Base-by-base conservation (phyloP, 2,797 vertebrate species). In the Takifugu rubripes region DNA sequence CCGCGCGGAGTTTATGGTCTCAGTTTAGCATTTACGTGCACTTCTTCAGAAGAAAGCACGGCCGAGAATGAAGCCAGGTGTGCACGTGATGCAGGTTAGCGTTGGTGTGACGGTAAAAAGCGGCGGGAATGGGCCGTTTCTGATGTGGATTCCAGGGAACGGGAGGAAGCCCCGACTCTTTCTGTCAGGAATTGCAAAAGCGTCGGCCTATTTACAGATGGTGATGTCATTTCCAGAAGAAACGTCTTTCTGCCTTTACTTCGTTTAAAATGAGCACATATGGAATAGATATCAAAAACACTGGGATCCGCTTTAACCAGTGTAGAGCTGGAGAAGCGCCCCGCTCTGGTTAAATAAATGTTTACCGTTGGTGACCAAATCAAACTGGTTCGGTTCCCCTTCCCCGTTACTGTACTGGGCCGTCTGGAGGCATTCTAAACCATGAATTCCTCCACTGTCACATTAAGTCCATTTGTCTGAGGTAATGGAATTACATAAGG, bases 401-500 rank as follows among this genome's bases (percentile, higher is more conserved):
- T 65, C 58, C 70, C 64, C 82, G 84, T 29, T 85, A 17, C 17
- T 17, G 17, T 17, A 17, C 17, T 17, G 17, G 80, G 84, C 78
- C 77, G 71, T 82, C 72, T 75, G 56, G 76, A 81, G 68, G 77
- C 77, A 82, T 88, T 83, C 71, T 87, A 87, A 89, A 86, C 86
- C 33, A 2, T 62, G 78, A 68, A 88, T 85, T 90, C 66, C 79
- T 65, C 76, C 63, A 54, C 76, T 75, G 79, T 85, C 77, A 77
- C 77, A 86, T 86, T 83, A 85, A 83, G 66, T 74, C 81, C 82
- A 81, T 86, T 86, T 86, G 81, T 84, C 70, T 70, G 49, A 81
- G 70, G 85, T 89, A 87, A 90, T 87, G 82, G 83, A 84, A 89
- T 90, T 88, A 87, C 80, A 79, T 87, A 89, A 89, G 59, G 66